Base-by-base conservation (phyloP, 2,888 invertebrate species). In the Spodoptera littoralis region DNA sequence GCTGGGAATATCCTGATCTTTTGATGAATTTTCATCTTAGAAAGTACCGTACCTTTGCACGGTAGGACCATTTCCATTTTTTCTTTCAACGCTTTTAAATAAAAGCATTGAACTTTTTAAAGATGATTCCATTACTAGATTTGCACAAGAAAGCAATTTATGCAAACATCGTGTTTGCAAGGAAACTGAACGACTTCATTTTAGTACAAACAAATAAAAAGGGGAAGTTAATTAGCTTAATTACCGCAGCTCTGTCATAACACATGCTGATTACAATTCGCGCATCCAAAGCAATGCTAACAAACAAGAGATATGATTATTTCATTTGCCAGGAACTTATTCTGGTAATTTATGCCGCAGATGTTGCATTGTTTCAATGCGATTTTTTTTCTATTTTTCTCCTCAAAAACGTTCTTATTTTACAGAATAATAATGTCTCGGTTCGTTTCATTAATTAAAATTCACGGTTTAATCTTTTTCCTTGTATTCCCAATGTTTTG, bases 151-250 rank as follows among this genome's bases (percentile, higher is more conserved):
- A 36, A 36, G 36, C 8, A 36, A 36, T 36, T 0, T 36, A 8
- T 36, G 36, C 36, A 36, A 36, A 36, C 36, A 52, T 11, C 12
- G 0, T 1, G 6, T 48, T 44, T 41, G 46, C 43, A 30, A 51
- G 18, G 60, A 71, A 55, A 59, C 3, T 27, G 9, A 48, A 18
- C 24, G 65, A 63, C 46, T 6, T 18, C 64, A 45, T 46, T 55
- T 18, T 42, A 22, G 6, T 5, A 46, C n/a, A 47, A 9, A 64
- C 18, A 47, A 70, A 61, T 63, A 57, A 57, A 18, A 70, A 64
- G 41, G 57, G 57, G 44, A 60, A 63, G 56, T 65, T 79, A 78
- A 80, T 81, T 76, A 81, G 66, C 68, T n/a, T 81, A 79, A 76
- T 81, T 79, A 80, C 60, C 50, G 52, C 52, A 50, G 43, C 52